Evolutionary conservation across 2,888 invertebrate genomes (phyloP), one percentile per base, ranked within the genome.

Genomic region (Rhagonycha lutea): DNA sequence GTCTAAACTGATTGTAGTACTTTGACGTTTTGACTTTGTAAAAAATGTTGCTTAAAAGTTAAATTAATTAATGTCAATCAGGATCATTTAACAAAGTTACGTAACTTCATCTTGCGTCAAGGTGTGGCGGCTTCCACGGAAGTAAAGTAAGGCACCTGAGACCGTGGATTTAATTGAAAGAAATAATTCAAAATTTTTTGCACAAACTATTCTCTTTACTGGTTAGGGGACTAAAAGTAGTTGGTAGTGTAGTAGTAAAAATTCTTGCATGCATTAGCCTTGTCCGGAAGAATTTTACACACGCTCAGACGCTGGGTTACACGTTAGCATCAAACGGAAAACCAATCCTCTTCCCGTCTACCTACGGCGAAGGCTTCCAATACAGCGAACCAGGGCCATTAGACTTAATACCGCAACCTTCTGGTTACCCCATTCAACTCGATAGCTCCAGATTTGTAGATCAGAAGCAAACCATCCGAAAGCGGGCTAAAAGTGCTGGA

Each of bases 321-420:
- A 83, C 86, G 18, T 77, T 87, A 74, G 83, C 84, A 62, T 77
- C 87, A 28, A 84, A 84, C 76, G 84, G 86, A 63, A 89, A 89
- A 80, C 84, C 88, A 12, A 80, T 87, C 14, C 84, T 89, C 14
- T 89, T 89, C 81, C 89, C 87, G 24, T 80, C 88, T 65, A 83
- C 85, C 72, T 89, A 87, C 82, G 87, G 85, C 69, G 89, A 89
- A 63, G 88, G 86, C 72, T 82, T 89, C 65, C 87, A 86, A 70
- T 87, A 86, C 80, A 86, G 87, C 78, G 88, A 87, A 71, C 85
- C 86, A 11, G 85, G 86, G 68, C 86, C 85, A 24, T 26, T 65
- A 61, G 86, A 85, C 75, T 83, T 87, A 79, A 83, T 85, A 18
- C 80, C 78, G 28, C 73, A 80, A 69, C 79, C 78, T 69, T 79